Evolutionary conservation across 2,888 invertebrate species (phyloP), one percentile per base, ranked within the genome.

Genomic region (Leptura quadrifasciata): DNA sequence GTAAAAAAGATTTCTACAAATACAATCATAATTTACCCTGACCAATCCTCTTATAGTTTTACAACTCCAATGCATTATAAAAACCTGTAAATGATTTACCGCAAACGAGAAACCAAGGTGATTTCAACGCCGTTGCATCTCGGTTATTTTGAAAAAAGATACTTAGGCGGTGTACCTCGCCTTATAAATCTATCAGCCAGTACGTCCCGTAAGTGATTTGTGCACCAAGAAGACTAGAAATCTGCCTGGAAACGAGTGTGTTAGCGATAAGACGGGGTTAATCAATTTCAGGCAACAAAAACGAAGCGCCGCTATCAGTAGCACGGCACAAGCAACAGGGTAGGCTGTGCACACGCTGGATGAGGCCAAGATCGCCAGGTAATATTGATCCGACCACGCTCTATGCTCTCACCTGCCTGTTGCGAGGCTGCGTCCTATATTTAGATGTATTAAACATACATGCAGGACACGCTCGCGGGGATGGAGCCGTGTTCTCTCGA

Each of bases 221-320:
- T 60, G 21, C 27, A 47, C 47, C n/a, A n/a, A 47, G n/a, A 12
- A 9, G 57, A 10, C 10, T 15, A 57, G 15, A 21, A 57, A 57
- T 57, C 57, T 21, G 20, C 57, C 57, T 18, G 21, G 21, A 21
- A 57, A 57, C 57, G 70, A 54, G 57, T 58, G 70, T 70, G 70
- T 70, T 70, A 58, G 39, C 70, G 64, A 72, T 64, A 72, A 64
- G 64, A 72, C 64, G 73, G n/a, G 54, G 55, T 58, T 67, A 73
- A 73, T 73, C 73, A 73, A 73, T 73, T 74, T 47, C 18, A 20
- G n/a, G 54, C 15, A 55, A 67, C 65, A 54, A 74, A 74, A 64
- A 52, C 68, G 31, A 20, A 24, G 31, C 68, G 27, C 39, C 67
- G 65, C 17, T 35, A 20, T 31, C 39, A 39, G 61, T 31, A n/a